These are phyloP conservation scores for Imbricaverruca yamaguchii DNA, from an alignment of 2,888 invertebrate species.

Conservation along the genomic window DNA sequence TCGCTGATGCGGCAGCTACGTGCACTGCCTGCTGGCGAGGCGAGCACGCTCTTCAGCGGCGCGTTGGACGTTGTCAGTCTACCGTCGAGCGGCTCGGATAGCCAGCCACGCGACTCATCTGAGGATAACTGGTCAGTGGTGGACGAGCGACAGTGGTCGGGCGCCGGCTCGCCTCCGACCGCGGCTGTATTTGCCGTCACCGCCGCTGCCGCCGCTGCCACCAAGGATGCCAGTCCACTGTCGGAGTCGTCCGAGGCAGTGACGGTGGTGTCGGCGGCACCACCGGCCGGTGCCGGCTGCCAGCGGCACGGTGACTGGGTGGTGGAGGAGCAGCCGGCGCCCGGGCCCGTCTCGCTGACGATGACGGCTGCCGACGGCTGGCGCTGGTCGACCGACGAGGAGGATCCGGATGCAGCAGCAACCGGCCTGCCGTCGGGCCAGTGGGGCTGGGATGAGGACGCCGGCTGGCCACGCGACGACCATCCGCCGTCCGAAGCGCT, in stretches of 20 bases:
- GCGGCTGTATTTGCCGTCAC: not conserved
- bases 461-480: constrained; percentile 7
- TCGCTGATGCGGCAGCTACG: constrained; percentile 14
- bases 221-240: constrained; percentile 1
- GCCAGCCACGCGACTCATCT: not conserved
- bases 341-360: not conserved
- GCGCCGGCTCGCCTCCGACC: not conserved
- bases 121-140: constrained; percentile 12
- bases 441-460: constrained; percentile 22
- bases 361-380: not conserved
- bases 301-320: not conserved
- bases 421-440: not conserved
- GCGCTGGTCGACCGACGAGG: constrained; percentile 1
- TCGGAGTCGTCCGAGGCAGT: not conserved
- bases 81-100: not conserved
- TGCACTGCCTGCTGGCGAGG: not conserved
- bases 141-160: not conserved
- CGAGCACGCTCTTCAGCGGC: not conserved
- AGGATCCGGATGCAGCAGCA: not conserved
- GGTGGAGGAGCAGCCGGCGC: not conserved
- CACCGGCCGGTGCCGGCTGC: not conserved
- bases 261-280: not conserved
- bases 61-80: not conserved
- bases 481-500: constrained; percentile 17
- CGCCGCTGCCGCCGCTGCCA: not conserved